A percentile compares a stretch with the other conserved stretches of the same genome.
phyloP scores from a whole-genome alignment of 2,888 invertebrate species.

The Mystacides longicornis region DNA sequence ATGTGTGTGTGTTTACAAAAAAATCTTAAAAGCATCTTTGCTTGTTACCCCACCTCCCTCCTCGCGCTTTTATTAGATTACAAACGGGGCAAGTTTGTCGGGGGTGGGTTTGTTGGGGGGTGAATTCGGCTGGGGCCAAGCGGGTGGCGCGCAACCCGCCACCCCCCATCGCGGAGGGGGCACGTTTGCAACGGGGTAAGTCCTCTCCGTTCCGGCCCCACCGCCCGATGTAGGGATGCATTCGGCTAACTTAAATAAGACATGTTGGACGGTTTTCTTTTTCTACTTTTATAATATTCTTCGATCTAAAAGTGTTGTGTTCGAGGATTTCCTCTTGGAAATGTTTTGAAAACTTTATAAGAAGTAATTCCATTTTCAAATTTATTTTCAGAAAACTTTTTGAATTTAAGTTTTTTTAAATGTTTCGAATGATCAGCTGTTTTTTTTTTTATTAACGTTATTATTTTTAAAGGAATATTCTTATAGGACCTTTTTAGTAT shows the following conservation, averaged over 20 bases:
- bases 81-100: conserved; percentile 11
- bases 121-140: background rate
- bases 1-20: conserved; percentile 18
- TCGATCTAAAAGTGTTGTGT: too few species aligned
- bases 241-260: background rate
- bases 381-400: background rate
- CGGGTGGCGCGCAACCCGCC: background rate
- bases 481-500: too few species aligned
- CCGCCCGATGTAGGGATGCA: background rate
- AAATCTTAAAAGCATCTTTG: conserved; percentile 23
- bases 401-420: too few species aligned
- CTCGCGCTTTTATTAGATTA: conserved; percentile 21
- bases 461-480: too few species aligned
- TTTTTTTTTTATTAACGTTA: too few species aligned
- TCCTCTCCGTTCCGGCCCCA: background rate
- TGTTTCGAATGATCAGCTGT: too few species aligned
- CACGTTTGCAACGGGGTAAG: background rate
- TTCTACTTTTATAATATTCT: background rate
- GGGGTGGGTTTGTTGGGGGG: conserved; percentile 3
- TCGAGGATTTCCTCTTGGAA: too few species aligned
- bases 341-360: background rate
- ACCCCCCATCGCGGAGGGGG: background rate
- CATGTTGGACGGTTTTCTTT: background rate
- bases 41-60: background rate
- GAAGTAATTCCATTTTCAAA: background rate